Evolutionary conservation across 2,888 invertebrate genomes (phyloP).

Genomic region (Drosophila leonis): DNA sequence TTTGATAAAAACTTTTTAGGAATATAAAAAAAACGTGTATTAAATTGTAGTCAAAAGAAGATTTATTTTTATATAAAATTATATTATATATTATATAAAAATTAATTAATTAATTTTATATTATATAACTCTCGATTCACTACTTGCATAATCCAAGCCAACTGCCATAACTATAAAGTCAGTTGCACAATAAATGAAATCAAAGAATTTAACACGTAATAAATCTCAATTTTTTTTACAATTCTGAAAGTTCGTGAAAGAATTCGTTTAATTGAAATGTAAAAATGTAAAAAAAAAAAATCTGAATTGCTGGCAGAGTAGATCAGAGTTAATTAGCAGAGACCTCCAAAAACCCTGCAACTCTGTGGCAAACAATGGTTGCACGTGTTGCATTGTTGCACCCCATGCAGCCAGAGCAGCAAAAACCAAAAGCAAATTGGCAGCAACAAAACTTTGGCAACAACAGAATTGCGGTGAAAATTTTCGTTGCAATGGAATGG

Average conservation of each 20-base stretch:
- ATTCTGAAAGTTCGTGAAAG: slow-evolving; percentile 2
- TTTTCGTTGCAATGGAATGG: slow-evolving; percentile 22
- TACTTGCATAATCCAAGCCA: too few species aligned
- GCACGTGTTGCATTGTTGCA: slow-evolving; percentile 34
- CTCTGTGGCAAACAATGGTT: slow-evolving; percentile 16
- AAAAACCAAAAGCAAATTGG: slow-evolving; percentile 39
- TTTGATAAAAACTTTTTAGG: too few species aligned
- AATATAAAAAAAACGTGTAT: too few species aligned
- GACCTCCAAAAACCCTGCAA: slow-evolving; percentile 1
- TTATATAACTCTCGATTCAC: neutral
- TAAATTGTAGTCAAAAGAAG: too few species aligned
- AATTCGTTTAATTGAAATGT: slow-evolving; percentile 15
- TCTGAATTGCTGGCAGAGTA: neutral
- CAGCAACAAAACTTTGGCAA: slow-evolving; percentile 34
- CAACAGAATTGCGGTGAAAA: slow-evolving; percentile 71
- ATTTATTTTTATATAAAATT: too few species aligned
- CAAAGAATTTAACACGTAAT: slow-evolving; percentile 1
- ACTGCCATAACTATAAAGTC: neutral
- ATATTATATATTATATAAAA: too few species aligned
- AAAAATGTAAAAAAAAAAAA: neutral
- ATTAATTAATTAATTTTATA: too few species aligned
- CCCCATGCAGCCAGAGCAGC: slow-evolving; percentile 4
- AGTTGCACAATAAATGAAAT: neutral
- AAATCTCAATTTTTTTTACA: neutral
- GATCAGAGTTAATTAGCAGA: slow-evolving; percentile 20